Evolutionary conservation across 1,140 invertebrate genomes (phyloP).

Genomic region (Bombus balteatus): DNA sequence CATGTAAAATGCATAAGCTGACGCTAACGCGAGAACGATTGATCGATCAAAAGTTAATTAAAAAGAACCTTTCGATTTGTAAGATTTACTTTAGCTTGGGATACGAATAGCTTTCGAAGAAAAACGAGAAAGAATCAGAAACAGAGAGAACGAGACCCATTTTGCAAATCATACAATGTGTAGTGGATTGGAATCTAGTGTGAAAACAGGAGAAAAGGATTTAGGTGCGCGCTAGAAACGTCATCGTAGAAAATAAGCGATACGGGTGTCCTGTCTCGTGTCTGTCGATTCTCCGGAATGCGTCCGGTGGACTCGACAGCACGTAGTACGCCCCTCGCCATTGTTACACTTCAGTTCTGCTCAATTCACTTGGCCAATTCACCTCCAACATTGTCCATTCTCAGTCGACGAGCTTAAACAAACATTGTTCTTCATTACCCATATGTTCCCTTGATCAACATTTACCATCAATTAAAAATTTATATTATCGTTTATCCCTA

Average conservation of each 20-base stretch:
- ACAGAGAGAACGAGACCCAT: constrained; percentile 48
- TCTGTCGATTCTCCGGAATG: constrained; percentile 74
- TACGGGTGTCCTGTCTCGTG: constrained; percentile 28
- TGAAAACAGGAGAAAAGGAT: constrained; percentile 26
- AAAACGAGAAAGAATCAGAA: constrained; percentile 22
- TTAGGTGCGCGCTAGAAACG: constrained; percentile 72
- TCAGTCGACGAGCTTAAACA: constrained; percentile 19
- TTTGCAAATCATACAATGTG: constrained; percentile 39
- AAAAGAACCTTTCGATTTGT: too few species aligned
- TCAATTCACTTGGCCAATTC: constrained; percentile 25
- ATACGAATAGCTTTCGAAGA: not conserved
- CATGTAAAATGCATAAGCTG: too few species aligned
- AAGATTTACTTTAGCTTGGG: not conserved
- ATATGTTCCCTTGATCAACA: not conserved
- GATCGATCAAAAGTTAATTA: too few species aligned
- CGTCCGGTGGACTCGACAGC: constrained; percentile 73
- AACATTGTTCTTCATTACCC: constrained; percentile 1
- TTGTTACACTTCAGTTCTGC: not conserved
- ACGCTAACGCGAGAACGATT: too few species aligned
- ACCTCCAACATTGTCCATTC: constrained; percentile 5
- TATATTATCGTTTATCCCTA: not conserved
- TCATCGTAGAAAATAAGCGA: constrained; percentile 60
- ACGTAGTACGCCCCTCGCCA: constrained; percentile 45
- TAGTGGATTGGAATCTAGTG: constrained; percentile 10
- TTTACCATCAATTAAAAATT: not conserved